These are phyloP conservation scores for Phrixothrix hirtus DNA, from an alignment of 2,888 invertebrate species.

Conservation along the genomic window DNA sequence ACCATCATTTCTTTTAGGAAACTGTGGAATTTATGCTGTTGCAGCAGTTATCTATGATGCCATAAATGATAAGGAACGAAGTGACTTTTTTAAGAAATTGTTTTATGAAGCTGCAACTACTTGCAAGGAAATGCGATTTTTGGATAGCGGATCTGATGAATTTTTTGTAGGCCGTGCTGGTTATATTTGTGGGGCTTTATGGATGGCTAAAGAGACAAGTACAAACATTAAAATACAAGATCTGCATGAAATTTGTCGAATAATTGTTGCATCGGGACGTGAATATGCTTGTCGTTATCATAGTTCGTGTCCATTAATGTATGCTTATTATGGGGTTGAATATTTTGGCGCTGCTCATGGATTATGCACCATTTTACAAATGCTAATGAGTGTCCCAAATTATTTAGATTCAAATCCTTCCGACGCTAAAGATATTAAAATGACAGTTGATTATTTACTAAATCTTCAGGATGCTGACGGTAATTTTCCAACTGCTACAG, in stretches of 20 bases:
- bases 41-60: conserved; percentile 66
- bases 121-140: conserved; percentile 61
- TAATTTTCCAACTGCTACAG: conserved; percentile 63
- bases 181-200: conserved; percentile 75
- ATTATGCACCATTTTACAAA: conserved; percentile 67
- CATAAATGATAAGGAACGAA: conserved; percentile 55
- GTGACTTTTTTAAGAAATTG: conserved; percentile 48
- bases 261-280: conserved; percentile 72
- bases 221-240: conserved; percentile 56
- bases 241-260: conserved; percentile 67
- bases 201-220: conserved; percentile 66
- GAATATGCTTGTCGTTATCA: conserved; percentile 64
- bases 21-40: conserved; percentile 76
- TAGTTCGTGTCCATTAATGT: conserved; percentile 75
- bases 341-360: conserved; percentile 78
- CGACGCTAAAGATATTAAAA: conserved; percentile 64
- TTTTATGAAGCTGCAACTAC: conserved; percentile 55
- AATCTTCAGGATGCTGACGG: conserved; percentile 70
- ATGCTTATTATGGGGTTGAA: conserved; percentile 72
- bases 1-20: conserved; percentile 77
- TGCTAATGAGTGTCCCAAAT: conserved; percentile 64
- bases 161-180: conserved; percentile 85
- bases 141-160: conserved; percentile 77
- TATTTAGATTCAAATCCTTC: conserved; percentile 61
- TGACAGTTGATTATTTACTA: conserved; percentile 68